Evolutionary conservation across 1,140 invertebrate genomes (phyloP).

Genomic region (Aphelenchoides fujianensis): DNA sequence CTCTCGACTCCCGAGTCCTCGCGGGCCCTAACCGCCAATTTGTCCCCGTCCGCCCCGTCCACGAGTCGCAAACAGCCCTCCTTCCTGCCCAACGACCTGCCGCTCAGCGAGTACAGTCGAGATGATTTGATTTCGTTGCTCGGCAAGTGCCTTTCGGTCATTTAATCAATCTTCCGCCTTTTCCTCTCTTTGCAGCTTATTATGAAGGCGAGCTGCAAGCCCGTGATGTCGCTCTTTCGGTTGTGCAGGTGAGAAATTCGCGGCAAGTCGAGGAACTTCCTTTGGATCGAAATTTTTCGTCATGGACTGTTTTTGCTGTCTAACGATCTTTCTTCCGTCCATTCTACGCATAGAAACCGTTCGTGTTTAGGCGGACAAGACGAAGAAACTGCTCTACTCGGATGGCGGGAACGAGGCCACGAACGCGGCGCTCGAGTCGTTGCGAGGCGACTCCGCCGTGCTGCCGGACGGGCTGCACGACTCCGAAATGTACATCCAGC

Average conservation of each 20-base stretch:
- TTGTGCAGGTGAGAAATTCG: neutral
- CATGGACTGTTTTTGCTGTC: neutral
- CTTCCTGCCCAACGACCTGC: neutral
- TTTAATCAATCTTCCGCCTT: no score
- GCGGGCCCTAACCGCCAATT: neutral
- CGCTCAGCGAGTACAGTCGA: neutral
- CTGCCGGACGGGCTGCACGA: neutral
- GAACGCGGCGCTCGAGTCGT: neutral
- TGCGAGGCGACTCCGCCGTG: neutral
- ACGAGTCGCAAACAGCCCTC: neutral
- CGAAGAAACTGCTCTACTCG: neutral
- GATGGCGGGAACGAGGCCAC: neutral
- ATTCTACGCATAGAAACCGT: neutral
- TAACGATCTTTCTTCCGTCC: no score
- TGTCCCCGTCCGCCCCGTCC: neutral
- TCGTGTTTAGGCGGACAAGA: neutral
- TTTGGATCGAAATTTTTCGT: no score
- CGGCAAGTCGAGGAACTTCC: no score
- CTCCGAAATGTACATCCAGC: neutral
- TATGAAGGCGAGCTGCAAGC: conserved; percentile 9
- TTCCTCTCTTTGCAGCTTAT: neutral
- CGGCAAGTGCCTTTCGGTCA: neutral
- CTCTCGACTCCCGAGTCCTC: neutral
- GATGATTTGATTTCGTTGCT: neutral
- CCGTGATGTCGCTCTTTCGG: conserved; percentile 2